Evolutionary conservation across 2,113 vertebrate genomes (phyloP).

Genomic region (Herpetotheres cachinnans): DNA sequence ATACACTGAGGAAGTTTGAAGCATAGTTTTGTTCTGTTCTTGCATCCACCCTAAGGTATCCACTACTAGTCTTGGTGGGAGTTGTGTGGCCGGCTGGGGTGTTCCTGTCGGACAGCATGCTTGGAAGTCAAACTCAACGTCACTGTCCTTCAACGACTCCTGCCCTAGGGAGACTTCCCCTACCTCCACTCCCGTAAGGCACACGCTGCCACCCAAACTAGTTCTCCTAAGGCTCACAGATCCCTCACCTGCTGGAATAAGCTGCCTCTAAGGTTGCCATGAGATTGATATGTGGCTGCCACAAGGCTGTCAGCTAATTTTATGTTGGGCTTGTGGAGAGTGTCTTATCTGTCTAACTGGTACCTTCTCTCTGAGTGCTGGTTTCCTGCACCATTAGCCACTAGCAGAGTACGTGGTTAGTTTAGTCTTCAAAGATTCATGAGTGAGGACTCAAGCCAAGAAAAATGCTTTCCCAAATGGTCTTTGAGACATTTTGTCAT

Average conservation of each 20-base stretch:
- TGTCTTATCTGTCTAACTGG: too few species aligned
- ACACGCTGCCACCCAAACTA: too few species aligned
- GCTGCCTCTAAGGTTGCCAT: too few species aligned
- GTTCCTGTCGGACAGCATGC: background rate
- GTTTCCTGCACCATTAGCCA: background rate
- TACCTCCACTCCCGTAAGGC: too few species aligned
- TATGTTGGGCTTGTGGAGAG: too few species aligned
- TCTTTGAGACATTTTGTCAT: background rate
- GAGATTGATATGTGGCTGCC: too few species aligned
- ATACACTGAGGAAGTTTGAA: background rate
- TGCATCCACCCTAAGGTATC: background rate
- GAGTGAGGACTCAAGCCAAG: background rate
- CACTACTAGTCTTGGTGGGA: background rate
- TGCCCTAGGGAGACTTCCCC: too few species aligned
- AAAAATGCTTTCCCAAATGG: background rate
- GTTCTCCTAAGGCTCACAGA: too few species aligned
- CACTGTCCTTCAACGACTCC: too few species aligned
- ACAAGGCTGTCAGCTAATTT: too few species aligned
- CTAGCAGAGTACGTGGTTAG: background rate
- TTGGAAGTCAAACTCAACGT: background rate
- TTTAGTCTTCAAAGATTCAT: background rate
- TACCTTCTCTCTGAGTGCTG: background rate
- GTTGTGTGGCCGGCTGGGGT: background rate
- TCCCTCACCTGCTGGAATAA: too few species aligned
- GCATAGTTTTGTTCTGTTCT: background rate